These are phyloP conservation scores for Propithecus perrieri DNA, from an alignment of 2,797 vertebrate genomes.

Conservation along the genomic window DNA sequence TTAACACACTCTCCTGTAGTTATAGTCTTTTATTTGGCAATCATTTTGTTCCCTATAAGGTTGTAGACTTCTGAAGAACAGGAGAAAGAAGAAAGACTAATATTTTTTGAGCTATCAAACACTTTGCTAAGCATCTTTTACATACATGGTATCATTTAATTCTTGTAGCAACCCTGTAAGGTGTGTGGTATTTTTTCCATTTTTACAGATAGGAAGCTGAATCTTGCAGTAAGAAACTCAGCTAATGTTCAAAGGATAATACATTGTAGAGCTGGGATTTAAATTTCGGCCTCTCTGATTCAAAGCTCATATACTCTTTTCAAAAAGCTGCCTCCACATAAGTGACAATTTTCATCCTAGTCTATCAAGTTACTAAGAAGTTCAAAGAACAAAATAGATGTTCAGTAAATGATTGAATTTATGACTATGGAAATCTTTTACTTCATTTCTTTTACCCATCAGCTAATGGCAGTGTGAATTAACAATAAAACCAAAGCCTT, in stretches of 20 bases:
- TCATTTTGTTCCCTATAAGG: background rate
- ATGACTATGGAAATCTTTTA: background rate
- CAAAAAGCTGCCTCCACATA: background rate
- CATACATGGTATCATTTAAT: slow-evolving; percentile 17
- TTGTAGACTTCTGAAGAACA: background rate
- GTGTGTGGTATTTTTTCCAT: background rate
- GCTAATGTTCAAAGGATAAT: slow-evolving; percentile 4
- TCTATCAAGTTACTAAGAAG: slow-evolving; percentile 48
- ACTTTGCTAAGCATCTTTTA: slow-evolving; percentile 33
- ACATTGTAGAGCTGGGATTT: slow-evolving; percentile 10
- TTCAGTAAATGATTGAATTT: slow-evolving; percentile 54
- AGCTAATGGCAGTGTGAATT: slow-evolving; percentile 28
- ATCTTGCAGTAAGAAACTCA: slow-evolving; percentile 5
- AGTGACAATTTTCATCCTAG: background rate
- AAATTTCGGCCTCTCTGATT: slow-evolving; percentile 9
- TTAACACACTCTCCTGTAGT: slow-evolving; percentile 14
- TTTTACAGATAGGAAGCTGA: slow-evolving; percentile 32
- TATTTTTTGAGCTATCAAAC: slow-evolving; percentile 23
- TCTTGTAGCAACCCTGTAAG: slow-evolving; percentile 5
- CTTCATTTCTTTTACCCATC: slow-evolving; percentile 38
- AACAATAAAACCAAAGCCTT: slow-evolving; percentile 49
- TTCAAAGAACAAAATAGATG: slow-evolving; percentile 47
- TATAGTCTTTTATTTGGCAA: slow-evolving; percentile 42
- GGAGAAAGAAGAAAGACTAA: slow-evolving; percentile 21
- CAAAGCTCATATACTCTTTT: slow-evolving; percentile 9